These are phyloP conservation scores for Pungitius pungitius DNA, from an alignment of 2,113 vertebrate species.

Conservation along the genomic window DNA sequence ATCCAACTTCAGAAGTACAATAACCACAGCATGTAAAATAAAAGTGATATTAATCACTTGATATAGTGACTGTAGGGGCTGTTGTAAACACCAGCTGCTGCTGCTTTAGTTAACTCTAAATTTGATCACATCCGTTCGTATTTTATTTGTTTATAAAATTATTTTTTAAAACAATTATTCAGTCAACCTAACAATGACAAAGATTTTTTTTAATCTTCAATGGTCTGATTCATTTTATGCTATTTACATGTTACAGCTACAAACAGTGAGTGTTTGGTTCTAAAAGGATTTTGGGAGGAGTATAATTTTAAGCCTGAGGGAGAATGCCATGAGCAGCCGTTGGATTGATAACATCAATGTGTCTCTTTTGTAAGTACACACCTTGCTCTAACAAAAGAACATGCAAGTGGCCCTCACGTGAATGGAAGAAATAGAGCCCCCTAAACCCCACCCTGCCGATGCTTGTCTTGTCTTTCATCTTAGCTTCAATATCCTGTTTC, in stretches of 20 bases:
- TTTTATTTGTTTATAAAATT: too few relatives aligned
- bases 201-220: too few relatives aligned
- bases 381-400: constrained; percentile 54
- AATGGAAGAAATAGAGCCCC: constrained; percentile 52
- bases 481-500: constrained; percentile 58
- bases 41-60: neutral
- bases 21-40: neutral
- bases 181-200: neutral
- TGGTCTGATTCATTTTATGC: too few relatives aligned
- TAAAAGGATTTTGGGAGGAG: neutral
- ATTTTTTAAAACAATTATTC: neutral
- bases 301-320: neutral
- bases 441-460: constrained; percentile 21
- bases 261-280: neutral
- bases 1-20: too few relatives aligned
- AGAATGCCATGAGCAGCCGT: constrained; percentile 32
- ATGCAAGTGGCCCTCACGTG: constrained; percentile 49
- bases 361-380: constrained; percentile 52
- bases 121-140: too few relatives aligned
- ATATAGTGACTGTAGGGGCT: too few relatives aligned
- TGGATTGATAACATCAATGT: constrained; percentile 48
- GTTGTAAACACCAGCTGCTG: too few relatives aligned
- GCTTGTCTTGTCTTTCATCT: constrained; percentile 56
- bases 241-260: neutral
- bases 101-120: too few relatives aligned